Base-by-base conservation (phyloP, 1,140 invertebrate species). In the Drosophila nikananu region DNA sequence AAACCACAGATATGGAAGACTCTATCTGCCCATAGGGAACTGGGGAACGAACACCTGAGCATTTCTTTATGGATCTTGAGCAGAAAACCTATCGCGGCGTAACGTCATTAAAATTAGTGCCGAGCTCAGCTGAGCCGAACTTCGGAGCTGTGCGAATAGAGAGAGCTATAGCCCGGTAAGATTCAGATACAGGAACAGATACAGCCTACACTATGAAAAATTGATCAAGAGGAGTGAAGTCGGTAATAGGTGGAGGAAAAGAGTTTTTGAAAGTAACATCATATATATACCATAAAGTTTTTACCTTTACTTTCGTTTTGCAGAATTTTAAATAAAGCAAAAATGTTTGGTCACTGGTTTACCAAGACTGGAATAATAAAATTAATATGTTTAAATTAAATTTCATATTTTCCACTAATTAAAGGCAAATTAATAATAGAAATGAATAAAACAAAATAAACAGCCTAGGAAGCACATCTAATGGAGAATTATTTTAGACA, bases 31-130 rank as follows among this genome's bases (percentile, higher is more conserved):
- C 55, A 48, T 39, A 48, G 30, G 25, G 52, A 62, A 39, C 42
- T 52, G 35, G 49, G 42, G 64, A 37, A 44, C 58, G 78, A 90
- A 89, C 86, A 90, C 86, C 86, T 90, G 86, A 91, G 86, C 79
- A 91, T 90, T 89, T 89, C 86, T 90, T 90, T 91, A 90, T 91
- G 86, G 79, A 86, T 90, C 82, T 91, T 86, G 86, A 91, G 82
- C 86, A 90, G 82, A 91, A 90, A 90, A 90, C 79, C 83, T 91
- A 90, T 80, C 61, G 70, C 86, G 82, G 90, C 90, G 90, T 90
- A 92, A 92, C 90, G 76, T 91, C 90, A 91, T 91, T 91, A 92
- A 91, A 91, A 91, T 89, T 87, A 83, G 79, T 81, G 84, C 64
- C 73, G 62, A 65, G 66, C 62, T 65, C 48, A 84, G 75, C 70